Evolutionary conservation across 2,888 invertebrate species (phyloP), one percentile per base, ranked within the genome.

Genomic region (Alviniconcha strummeri): DNA sequence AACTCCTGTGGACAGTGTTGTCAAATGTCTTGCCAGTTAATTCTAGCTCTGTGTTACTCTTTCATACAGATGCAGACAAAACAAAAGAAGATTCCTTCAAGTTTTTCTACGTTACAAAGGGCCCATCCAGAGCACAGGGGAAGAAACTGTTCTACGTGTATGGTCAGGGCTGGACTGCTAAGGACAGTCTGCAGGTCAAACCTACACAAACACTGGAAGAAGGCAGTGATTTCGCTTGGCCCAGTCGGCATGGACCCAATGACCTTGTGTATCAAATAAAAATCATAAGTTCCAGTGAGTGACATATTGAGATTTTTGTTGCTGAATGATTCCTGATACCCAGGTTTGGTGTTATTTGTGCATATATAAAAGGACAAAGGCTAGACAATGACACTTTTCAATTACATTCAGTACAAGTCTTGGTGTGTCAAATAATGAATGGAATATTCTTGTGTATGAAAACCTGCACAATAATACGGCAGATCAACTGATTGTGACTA

Each of bases 81-180:
- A 84, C 87, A 7, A 89, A 90, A 78, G 91, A 91, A 84, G 90
- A 90, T 15, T 85, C 85, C 8, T 89, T 88, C 81, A 91, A 91
- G 85, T 88, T 89, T 77, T 88, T 88, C 80, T 89, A 88, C 67
- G 92, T 92, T 8, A 87, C 89, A 78, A 90, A 92, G 86, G 92
- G 92, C 13, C 91, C 92, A n/a, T 75, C 85, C 2, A 85, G 87
- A 76, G 89, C 90, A 7, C 88, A 89, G 36, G 89, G 91, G 75
- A 92, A 92, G 86, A 90, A 90, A 80, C 82, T 92, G 17, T 92
- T 89, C 85, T 92, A 92, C 87, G 92, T 92, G 69, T 92, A 90
- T 86, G 92, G 92, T 8, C 89, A 88, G 80, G 91, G 92, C 7
- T 87, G 90, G 88, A 87, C 89, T 83, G 89, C 88, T 6, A 80